These are phyloP conservation scores for Herpetotheres cachinnans DNA, from an alignment of 2,113 vertebrate genomes.

Conservation along the genomic window DNA sequence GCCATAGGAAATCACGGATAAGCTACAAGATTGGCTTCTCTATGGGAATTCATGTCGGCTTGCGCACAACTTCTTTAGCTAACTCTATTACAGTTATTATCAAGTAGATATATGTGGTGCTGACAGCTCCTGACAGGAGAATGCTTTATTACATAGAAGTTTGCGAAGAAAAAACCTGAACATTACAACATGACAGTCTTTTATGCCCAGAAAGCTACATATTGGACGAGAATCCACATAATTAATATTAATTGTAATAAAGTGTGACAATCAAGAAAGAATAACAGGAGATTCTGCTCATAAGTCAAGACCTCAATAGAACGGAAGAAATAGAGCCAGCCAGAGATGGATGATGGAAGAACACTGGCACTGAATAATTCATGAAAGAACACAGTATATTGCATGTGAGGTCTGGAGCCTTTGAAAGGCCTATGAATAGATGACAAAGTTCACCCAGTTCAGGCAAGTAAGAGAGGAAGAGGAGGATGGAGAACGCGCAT, in stretches of 20 bases:
- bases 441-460: not conserved
- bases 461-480: not conserved
- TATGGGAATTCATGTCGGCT: slow-evolving; percentile 23
- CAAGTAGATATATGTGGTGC: slow-evolving; percentile 46
- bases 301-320: slow-evolving; percentile 8
- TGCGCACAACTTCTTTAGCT: slow-evolving; percentile 28
- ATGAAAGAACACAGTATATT: not conserved
- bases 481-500: not conserved
- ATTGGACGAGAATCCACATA: slow-evolving; percentile 1
- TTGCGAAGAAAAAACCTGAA: slow-evolving; percentile 29
- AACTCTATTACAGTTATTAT: slow-evolving; percentile 45
- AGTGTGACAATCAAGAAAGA: slow-evolving; percentile 11
- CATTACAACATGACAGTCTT: not conserved
- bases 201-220: slow-evolving; percentile 3
- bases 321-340: not conserved
- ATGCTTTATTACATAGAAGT: slow-evolving; percentile 32
- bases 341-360: slow-evolving; percentile 27
- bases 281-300: slow-evolving; percentile 20
- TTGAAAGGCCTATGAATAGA: slow-evolving; percentile 16
- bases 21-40: slow-evolving; percentile 29
- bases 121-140: slow-evolving; percentile 54
- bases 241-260: slow-evolving; percentile 53
- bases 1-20: slow-evolving; percentile 25
- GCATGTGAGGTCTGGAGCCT: not conserved
- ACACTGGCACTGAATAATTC: slow-evolving; percentile 24